These are phyloP conservation scores for Solenodon paradoxus DNA, from an alignment of 2,113 vertebrate species.

Conservation along the genomic window DNA sequence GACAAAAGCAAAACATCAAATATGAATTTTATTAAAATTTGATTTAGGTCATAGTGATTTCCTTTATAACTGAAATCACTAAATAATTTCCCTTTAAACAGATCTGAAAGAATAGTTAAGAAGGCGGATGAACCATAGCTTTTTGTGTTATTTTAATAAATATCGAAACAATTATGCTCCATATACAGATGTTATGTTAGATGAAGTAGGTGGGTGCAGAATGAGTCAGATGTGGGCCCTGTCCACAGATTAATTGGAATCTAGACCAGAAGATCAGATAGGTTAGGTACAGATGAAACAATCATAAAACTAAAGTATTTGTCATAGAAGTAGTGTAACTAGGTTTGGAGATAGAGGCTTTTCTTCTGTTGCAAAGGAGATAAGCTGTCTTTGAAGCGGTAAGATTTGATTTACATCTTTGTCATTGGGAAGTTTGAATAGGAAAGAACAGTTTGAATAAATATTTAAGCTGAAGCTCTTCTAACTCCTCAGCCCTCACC, in stretches of 20 bases:
- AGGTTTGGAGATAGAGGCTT: background rate
- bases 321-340: background rate
- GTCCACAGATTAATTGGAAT: background rate
- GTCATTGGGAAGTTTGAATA: background rate
- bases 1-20: no score
- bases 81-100: no score
- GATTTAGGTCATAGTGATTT: no score
- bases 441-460: background rate
- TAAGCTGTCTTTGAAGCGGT: background rate
- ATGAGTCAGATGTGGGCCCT: background rate
- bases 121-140: background rate
- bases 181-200: background rate
- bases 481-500: background rate
- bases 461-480: background rate
- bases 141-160: conserved; percentile 25
- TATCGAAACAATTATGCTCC: background rate
- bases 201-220: background rate
- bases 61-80: no score
- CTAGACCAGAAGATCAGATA: background rate
- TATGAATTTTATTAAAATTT: background rate
- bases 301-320: background rate
- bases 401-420: background rate
- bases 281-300: background rate
- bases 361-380: background rate
- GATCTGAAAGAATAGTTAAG: background rate